Evolutionary conservation across 2,888 invertebrate genomes (phyloP).

Genomic region (Neoscelio sp.): DNA sequence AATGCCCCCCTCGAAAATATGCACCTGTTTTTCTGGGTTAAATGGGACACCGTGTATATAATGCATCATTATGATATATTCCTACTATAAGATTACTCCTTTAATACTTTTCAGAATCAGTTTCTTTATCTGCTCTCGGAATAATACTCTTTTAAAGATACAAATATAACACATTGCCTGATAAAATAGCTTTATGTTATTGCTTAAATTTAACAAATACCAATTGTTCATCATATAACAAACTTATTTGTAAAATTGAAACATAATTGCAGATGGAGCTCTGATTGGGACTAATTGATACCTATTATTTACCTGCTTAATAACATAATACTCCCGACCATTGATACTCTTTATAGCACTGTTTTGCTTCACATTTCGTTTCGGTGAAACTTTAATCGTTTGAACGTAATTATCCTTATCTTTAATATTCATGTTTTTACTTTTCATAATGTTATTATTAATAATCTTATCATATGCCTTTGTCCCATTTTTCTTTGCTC

Average conservation of each 20-base stretch:
- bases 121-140: too few relatives aligned
- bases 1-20: too few relatives aligned
- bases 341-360: conserved; percentile 85
- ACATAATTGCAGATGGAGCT: conserved; percentile 90
- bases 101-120: too few relatives aligned
- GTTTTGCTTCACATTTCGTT: too few relatives aligned
- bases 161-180: too few relatives aligned
- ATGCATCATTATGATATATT: too few relatives aligned
- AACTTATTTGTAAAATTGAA: conserved; percentile 84
- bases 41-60: too few relatives aligned
- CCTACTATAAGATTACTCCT: too few relatives aligned
- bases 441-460: not conserved
- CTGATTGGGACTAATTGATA: conserved; percentile 89
- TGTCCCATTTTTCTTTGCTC: too few relatives aligned
- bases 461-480: conserved; percentile 10
- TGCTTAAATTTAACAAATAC: not conserved
- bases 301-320: conserved; percentile 86
- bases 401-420: conserved; percentile 57
- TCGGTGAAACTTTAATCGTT: conserved; percentile 46
- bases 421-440: not conserved
- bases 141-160: too few relatives aligned
- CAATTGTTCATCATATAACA: conserved; percentile 2
- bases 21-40: too few relatives aligned
- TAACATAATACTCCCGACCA: conserved; percentile 90
- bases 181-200: too few relatives aligned